Conservation (phyloP, 2,888 invertebrate species). For the Eledone cirrhosa region DNA sequence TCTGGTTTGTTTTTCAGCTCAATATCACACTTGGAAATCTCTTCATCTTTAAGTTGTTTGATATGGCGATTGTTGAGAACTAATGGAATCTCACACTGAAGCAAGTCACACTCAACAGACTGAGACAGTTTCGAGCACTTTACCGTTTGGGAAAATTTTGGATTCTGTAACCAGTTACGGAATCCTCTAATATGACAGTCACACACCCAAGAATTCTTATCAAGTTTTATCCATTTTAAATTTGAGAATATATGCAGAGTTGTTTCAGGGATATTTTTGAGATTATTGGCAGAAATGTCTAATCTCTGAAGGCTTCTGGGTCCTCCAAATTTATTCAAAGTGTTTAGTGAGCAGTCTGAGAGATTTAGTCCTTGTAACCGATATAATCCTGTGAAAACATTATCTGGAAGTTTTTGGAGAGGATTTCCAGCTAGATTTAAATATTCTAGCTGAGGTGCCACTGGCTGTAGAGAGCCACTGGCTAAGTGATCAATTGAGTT, state of each 20-base stretch:
- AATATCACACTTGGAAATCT: constrained; percentile 39
- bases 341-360: constrained; percentile 45
- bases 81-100: constrained; percentile 45
- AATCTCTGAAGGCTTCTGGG: constrained; percentile 43
- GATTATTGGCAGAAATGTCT: constrained; percentile 50
- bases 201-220: constrained; percentile 54
- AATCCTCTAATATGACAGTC: constrained; percentile 52
- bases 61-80: background rate
- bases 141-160: constrained; percentile 32
- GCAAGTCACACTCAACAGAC: constrained; percentile 38
- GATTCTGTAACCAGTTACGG: constrained; percentile 45
- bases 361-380: constrained; percentile 49
- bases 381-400: constrained; percentile 45
- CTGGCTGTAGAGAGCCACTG: constrained; percentile 41
- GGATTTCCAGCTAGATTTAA: constrained; percentile 49
- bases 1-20: constrained; percentile 20
- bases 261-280: constrained; percentile 43
- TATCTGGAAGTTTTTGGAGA: constrained; percentile 39
- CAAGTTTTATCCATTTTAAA: constrained; percentile 41
- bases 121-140: constrained; percentile 35
- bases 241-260: constrained; percentile 40
- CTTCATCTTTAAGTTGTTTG: constrained; percentile 33
- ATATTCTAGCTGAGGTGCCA: constrained; percentile 42
- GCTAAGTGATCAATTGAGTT: constrained; percentile 46
- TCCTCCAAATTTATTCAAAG: constrained; percentile 40